Evolutionary conservation across 2,888 invertebrate genomes (phyloP).

Genomic region (Nesidiocoris tenuis): DNA sequence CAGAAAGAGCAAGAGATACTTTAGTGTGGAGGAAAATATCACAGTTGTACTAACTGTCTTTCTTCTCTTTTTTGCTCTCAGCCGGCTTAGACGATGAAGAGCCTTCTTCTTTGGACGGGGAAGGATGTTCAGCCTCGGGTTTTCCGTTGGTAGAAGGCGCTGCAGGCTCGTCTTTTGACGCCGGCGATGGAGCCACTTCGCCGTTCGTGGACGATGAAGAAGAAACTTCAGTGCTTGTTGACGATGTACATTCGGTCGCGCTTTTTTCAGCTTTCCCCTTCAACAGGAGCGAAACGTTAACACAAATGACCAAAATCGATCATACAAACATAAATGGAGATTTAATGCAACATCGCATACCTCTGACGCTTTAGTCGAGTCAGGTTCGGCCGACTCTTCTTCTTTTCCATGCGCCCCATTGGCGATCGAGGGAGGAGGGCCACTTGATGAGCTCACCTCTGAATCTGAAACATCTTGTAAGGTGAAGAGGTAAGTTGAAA

Average conservation of each 20-base stretch:
- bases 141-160: conserved; percentile 1
- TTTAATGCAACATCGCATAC: neutral
- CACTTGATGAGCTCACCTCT: conserved; percentile 42
- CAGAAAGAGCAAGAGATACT: too few species aligned
- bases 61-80: neutral
- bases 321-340: neutral
- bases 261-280: too few species aligned
- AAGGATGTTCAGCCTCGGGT: neutral
- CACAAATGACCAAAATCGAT: neutral
- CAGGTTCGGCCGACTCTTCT: conserved; percentile 4
- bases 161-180: neutral
- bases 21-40: too few species aligned
- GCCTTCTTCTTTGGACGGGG: neutral
- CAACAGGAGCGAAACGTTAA: neutral
- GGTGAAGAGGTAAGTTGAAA: too few species aligned
- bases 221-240: conserved; percentile 9
- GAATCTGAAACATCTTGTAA: conserved; percentile 38
- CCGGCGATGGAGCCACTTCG: conserved; percentile 5
- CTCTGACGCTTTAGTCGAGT: neutral
- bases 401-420: conserved; percentile 5
- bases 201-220: conserved; percentile 30
- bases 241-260: conserved; percentile 15
- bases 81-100: neutral
- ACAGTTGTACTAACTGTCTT: neutral
- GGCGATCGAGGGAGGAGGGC: neutral